These are phyloP conservation scores for Trissolcus brochymenae DNA, from an alignment of 2,888 invertebrate species.

Conservation along the genomic window DNA sequence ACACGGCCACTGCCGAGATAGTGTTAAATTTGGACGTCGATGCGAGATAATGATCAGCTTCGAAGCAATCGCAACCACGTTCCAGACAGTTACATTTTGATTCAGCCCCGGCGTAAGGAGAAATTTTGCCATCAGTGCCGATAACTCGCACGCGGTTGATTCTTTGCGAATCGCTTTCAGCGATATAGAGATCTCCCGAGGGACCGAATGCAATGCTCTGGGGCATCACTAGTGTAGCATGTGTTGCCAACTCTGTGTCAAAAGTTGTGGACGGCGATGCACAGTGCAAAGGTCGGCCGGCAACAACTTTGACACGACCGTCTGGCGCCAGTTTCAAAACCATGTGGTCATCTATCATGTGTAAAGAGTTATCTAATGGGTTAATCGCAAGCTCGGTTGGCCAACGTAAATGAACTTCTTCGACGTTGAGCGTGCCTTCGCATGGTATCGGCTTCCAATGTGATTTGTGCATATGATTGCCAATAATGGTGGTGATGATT, in stretches of 20 bases:
- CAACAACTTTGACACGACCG: slow-evolving; percentile 93
- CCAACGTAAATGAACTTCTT: slow-evolving; percentile 96
- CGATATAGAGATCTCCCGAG: slow-evolving; percentile 93
- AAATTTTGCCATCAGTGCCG: slow-evolving; percentile 94
- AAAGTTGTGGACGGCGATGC: slow-evolving; percentile 88
- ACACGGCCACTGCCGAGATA: slow-evolving; percentile 93
- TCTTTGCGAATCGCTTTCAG: slow-evolving; percentile 96
- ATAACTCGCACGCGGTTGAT: slow-evolving; percentile 94
- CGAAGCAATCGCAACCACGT: slow-evolving; percentile 93
- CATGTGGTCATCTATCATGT: slow-evolving; percentile 98
- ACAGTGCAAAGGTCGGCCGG: slow-evolving; percentile 95
- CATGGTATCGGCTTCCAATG: slow-evolving; percentile 96
- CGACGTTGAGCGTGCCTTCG: slow-evolving; percentile 92
- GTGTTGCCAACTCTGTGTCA: slow-evolving; percentile 91
- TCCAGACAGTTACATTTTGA: slow-evolving; percentile 95
- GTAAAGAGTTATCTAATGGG: slow-evolving; percentile 94
- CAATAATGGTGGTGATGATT: slow-evolving; percentile 93
- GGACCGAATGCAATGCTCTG: slow-evolving; percentile 96
- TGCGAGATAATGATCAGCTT: slow-evolving; percentile 93
- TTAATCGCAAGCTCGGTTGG: slow-evolving; percentile 96
- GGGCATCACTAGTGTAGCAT: slow-evolving; percentile 93
- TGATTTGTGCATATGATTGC: slow-evolving; percentile 94
- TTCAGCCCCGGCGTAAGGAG: slow-evolving; percentile 95
- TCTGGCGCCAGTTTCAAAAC: slow-evolving; percentile 93
- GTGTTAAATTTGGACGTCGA: slow-evolving; percentile 96